Base-by-base conservation (phyloP, 92 coral and sea anemone genomes). In the Palythoa caribaeorum region DNA sequence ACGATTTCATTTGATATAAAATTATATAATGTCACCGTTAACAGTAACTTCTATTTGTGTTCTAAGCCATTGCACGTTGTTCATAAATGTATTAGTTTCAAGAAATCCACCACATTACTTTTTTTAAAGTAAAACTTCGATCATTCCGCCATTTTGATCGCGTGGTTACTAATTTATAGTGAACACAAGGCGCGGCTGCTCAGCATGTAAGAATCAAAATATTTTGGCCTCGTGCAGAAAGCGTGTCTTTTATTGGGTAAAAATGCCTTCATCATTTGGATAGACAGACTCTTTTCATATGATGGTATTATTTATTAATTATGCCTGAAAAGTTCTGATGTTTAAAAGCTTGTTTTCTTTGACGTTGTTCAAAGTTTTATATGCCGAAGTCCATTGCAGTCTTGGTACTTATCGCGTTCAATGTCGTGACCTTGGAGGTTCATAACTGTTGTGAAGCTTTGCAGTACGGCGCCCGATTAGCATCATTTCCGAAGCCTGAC, bases 401-500 rank as follows among this genome's bases (percentile, higher is more conserved):
- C 48, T 60, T 83, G 57, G 37, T 90, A 83, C 87, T 68, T 60
- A 47, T 81, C 37, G 60, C 86, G 38, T 77, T 80, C 13, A 73
- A 75, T 80, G 39, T 88, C 21, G 78, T 91, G 80, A 55, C 87
- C 16, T 63, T 74, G 70, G 60, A 73, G 53, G 80, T 78, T 55
- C 66, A 84, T n/a, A 70, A 47, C 79, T 10, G 77, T 47, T 78
- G 84, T 36, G 52, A 66, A 28, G 85, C 69, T 77, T 85, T 91
- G 77, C 91, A 80, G 47, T 88, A 92, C 48, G 94, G 92, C 44
- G 90, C 92, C 20, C 79, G 99, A 15, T 92, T 97, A 36, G 94
- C 93, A 38, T 72, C 97, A 10, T 93, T 97, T 88, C 94, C 99
- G 11, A 81, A 83, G 15, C 98, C 99, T 5, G 99, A 95, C 78